Evolutionary conservation across 2,797 vertebrate genomes (phyloP).

Genomic region (Margarornis squamiger): DNA sequence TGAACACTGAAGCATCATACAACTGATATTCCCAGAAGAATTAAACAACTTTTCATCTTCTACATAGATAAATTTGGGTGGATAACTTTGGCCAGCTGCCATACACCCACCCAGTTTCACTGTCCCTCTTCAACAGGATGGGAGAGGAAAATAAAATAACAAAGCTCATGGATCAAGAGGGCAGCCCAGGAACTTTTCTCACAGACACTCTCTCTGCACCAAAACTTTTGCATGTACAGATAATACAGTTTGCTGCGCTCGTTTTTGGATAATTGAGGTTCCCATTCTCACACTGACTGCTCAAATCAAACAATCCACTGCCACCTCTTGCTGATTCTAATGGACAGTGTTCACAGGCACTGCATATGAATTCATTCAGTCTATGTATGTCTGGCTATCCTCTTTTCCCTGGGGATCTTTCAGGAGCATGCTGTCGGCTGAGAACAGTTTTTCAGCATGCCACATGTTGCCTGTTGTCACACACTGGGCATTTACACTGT

Average conservation of each 20-base stretch:
- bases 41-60: not conserved
- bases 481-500: not conserved
- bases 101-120: not conserved
- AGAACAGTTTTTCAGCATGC: not conserved
- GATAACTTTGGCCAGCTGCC: not conserved
- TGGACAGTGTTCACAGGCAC: not conserved
- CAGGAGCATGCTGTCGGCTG: not conserved
- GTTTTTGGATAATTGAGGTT: not conserved
- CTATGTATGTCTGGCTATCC: not conserved
- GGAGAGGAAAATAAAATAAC: not conserved
- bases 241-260: not conserved
- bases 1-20: not conserved
- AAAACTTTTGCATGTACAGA: not conserved
- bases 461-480: not conserved
- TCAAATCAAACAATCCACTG: not conserved
- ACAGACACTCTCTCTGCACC: not conserved
- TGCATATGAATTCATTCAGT: not conserved
- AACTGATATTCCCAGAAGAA: not conserved
- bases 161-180: not conserved
- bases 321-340: not conserved
- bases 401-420: not conserved
- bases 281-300: not conserved
- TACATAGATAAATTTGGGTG: not conserved
- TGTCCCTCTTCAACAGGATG: not conserved
- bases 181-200: not conserved